Percentiles rank a stretch among this genome's conserved stretches.
phyloP scores from a whole-genome alignment of 2,888 invertebrate species.

The Encarsia formosa region DNA sequence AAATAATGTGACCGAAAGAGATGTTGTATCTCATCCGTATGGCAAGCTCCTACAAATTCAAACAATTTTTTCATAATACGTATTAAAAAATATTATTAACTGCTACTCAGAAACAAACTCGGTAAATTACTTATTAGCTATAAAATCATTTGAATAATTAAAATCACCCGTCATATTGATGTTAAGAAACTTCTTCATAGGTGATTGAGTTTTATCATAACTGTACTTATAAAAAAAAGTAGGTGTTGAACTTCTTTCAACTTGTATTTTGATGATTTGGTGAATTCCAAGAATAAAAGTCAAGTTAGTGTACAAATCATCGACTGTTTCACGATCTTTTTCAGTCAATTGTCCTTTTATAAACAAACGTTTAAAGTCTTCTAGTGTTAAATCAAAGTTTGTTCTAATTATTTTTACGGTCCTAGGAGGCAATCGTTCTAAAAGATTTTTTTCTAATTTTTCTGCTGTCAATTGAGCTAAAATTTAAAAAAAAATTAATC shows the following conservation, averaged over 20 bases:
- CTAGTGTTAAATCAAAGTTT: conserved; percentile 18
- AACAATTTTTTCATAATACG: no score
- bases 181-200: conserved; percentile 27
- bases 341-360: conserved; percentile 22
- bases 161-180: no score
- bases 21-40: conserved; percentile 37
- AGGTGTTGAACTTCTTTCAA: conserved; percentile 14
- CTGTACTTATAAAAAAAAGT: conserved; percentile 40
- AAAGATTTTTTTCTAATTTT: background rate
- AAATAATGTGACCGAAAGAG: conserved; percentile 14
- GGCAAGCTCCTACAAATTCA: conserved; percentile 28
- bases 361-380: conserved; percentile 32
- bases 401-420: background rate
- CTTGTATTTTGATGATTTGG: conserved; percentile 33
- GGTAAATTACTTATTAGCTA: no score
- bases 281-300: conserved; percentile 34
- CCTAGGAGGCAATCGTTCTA: background rate
- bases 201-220: conserved; percentile 28
- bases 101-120: no score
- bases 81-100: no score
- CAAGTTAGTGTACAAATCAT: conserved; percentile 30
- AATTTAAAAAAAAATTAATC: no score
- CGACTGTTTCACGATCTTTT: conserved; percentile 18
- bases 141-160: no score
- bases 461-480: background rate